Evolutionary conservation across 2,888 invertebrate genomes (phyloP).

Genomic region (Julus scandinavius): DNA sequence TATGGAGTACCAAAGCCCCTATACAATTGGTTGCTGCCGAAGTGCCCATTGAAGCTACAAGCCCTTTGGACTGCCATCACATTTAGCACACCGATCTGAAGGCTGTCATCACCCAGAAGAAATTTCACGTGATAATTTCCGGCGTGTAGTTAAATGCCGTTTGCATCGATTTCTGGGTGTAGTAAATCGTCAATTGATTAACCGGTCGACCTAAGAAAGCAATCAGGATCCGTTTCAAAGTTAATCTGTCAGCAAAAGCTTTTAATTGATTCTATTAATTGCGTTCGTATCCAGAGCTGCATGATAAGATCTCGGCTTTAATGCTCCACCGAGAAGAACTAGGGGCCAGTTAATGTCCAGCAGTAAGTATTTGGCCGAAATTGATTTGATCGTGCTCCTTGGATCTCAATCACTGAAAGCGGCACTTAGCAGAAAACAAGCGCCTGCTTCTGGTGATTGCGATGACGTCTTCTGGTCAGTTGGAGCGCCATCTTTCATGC

Average conservation of each 20-base stretch:
- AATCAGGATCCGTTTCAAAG: conserved; percentile 40
- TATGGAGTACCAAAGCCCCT: too few species aligned
- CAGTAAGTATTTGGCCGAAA: conserved; percentile 13
- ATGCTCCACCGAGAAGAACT: neutral
- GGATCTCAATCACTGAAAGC: conserved; percentile 18
- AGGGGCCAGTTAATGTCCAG: conserved; percentile 36
- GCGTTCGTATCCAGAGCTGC: neutral
- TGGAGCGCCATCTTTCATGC: conserved; percentile 20
- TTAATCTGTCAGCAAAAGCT: conserved; percentile 41
- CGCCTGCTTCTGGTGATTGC: conserved; percentile 21
- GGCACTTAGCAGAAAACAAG: conserved; percentile 36
- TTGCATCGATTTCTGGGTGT: neutral
- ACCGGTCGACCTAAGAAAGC: conserved; percentile 44
- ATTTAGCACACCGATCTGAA: neutral
- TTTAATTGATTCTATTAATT: conserved; percentile 46
- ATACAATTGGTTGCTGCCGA: neutral
- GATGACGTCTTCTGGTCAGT: conserved; percentile 40
- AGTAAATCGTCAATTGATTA: conserved; percentile 31
- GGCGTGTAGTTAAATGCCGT: neutral
- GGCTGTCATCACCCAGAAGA: neutral
- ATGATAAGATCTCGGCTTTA: conserved; percentile 23
- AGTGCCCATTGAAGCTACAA: neutral
- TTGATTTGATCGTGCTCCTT: neutral
- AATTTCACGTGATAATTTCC: neutral
- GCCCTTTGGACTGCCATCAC: neutral